phyloP scores from a whole-genome alignment of 2,113 vertebrate species.

The Scytalopus superciliaris region DNA sequence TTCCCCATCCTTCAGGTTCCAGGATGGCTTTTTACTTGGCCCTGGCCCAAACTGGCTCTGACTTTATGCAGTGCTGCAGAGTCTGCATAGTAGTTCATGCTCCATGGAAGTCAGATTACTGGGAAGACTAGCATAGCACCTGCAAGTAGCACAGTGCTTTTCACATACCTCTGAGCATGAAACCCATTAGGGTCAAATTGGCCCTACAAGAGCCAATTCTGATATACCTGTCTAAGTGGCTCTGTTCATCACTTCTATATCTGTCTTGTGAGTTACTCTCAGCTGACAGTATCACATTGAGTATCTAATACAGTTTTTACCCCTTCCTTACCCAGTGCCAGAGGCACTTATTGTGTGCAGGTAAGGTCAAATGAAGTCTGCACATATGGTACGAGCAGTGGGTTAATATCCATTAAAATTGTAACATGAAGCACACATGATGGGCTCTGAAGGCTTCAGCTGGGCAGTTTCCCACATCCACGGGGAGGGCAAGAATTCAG shows the following conservation, averaged over 20 bases:
- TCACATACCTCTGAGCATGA: neutral
- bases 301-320: neutral
- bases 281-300: neutral
- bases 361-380: neutral
- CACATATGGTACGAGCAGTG: accelerated
- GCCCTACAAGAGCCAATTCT: neutral
- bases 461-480: neutral
- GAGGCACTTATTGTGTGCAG: neutral
- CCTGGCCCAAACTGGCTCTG: neutral
- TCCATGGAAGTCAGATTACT: neutral
- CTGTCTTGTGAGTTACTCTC: neutral
- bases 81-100: neutral
- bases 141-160: neutral
- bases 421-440: neutral
- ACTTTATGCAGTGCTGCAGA: accelerated
- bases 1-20: neutral
- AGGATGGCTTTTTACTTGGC: neutral
- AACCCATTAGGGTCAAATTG: neutral
- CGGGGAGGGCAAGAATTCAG: neutral
- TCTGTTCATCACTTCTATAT: neutral
- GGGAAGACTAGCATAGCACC: neutral
- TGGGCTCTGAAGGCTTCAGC: neutral
- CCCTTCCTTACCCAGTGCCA: neutral
- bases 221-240: neutral
- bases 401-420: neutral